phyloP scores from a whole-genome alignment of 2,888 invertebrate genomes.

The Eledone cirrhosa region DNA sequence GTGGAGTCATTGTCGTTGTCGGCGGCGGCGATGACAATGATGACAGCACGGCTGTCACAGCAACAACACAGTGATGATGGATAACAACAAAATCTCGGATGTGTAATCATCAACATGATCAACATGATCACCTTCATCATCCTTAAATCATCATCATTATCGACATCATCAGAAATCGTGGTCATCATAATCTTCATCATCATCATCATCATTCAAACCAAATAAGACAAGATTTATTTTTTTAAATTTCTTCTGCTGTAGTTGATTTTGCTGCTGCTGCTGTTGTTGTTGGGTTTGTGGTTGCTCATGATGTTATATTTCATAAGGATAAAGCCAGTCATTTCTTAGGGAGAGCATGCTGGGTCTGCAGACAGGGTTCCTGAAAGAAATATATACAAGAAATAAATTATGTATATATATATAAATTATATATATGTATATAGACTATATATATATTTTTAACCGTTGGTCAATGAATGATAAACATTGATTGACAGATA shows the following conservation, averaged over 20 bases:
- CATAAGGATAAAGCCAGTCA: constrained; percentile 23
- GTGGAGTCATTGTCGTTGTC: neutral
- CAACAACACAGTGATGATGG: neutral
- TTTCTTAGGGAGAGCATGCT: constrained; percentile 28
- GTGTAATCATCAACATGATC: neutral
- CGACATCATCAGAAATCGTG: no score
- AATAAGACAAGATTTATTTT: neutral
- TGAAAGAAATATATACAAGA: neutral
- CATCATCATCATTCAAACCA: constrained; percentile 22
- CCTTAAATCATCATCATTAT: neutral
- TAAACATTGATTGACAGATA: no score
- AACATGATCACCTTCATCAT: constrained; percentile 1
- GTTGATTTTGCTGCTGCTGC: no score
- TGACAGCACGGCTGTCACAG: neutral
- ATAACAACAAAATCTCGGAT: neutral
- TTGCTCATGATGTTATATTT: neutral
- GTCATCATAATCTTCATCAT: neutral
- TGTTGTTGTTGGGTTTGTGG: neutral
- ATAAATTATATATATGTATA: no score
- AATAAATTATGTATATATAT: no score
- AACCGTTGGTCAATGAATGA: no score
- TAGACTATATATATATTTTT: no score
- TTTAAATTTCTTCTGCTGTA: neutral
- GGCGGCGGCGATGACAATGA: neutral
- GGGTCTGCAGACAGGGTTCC: constrained; percentile 27